Evolutionary conservation across 2,797 vertebrate species (phyloP).

Genomic region (Epinephelus malabaricus): DNA sequence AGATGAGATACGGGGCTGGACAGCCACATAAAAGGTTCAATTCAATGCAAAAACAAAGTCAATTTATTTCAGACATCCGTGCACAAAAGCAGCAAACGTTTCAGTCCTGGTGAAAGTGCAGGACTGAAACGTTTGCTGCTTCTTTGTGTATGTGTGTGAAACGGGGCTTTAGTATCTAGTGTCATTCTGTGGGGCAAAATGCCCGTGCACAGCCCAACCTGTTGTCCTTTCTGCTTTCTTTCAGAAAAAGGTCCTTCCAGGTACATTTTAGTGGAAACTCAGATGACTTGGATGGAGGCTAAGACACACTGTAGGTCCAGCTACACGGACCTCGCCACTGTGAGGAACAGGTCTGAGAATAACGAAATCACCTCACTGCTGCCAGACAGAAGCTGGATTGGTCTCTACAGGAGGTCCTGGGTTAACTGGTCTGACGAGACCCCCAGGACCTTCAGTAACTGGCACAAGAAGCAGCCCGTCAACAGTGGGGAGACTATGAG

Average conservation of each 20-base stretch:
- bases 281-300: not conserved
- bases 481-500: rapidly evolving
- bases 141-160: no score
- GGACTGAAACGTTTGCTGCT: no score
- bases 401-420: slow-evolving; percentile 58
- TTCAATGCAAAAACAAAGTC: no score
- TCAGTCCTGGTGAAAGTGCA: no score
- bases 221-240: not conserved
- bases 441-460: slow-evolving; percentile 46
- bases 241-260: not conserved
- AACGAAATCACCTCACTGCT: rapidly evolving
- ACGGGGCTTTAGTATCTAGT: no score
- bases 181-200: not conserved
- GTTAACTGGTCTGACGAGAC: slow-evolving; percentile 65
- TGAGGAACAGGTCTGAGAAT: slow-evolving; percentile 32
- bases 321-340: slow-evolving; percentile 59
- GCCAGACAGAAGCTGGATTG: slow-evolving; percentile 41
- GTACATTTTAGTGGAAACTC: rapidly evolving
- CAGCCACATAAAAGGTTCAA: no score
- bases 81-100: no score
- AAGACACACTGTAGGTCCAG: slow-evolving; percentile 37
- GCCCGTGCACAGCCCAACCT: not conserved
- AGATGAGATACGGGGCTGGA: no score
- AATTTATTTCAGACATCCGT: no score
- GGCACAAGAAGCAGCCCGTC: not conserved